Base-by-base conservation (phyloP, 2,797 vertebrate species). In the Falco concolor region DNA sequence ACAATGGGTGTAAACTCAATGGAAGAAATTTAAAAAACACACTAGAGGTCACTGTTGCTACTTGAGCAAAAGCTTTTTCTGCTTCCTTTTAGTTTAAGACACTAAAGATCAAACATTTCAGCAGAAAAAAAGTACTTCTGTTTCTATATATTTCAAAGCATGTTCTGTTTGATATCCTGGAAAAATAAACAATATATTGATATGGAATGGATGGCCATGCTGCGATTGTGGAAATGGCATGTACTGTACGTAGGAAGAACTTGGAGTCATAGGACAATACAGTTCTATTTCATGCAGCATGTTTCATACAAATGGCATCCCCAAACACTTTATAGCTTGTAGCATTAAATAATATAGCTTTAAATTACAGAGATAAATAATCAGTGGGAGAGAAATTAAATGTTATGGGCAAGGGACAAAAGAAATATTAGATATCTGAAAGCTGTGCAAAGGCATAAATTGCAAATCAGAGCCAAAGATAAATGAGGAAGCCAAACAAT, bases 21-120 rank as follows among this genome's bases (percentile, higher is more conserved):
- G 65, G 94, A 96, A 97, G 84, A 97, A 92, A 88, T 95, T 73
- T 74, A 38, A 97, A 98, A 98, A 98, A 97, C 98, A 98, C 99
- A 98, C 99, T 99, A 99, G 99, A 99, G 99, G 99, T 99, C 99
- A 99, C 98, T 99, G 98, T 99, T 99, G 99, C 98, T 98, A 97
- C 98, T 99, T 96, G 87, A 98, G 97, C 97, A 93, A 96, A 97
- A 93, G 91, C 67, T 93, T 88, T 74, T 85, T 65, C 87, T 76
- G 49, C 45, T 96, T 80, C 57, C 80, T 68, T 82, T 50, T 79
- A 93, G 44, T 73, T 96, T 90, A 67, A 95, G 91, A 47, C n/a
- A 56, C 50, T 87, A 20, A 96, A 96, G 96, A 95, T 90, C 54
- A 89, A 97, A 92, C 84, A 90, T 95, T 97, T 96, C 86, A 89